These are phyloP conservation scores for Drosophila rufa DNA, from an alignment of 1,140 invertebrate species.

Conservation along the genomic window DNA sequence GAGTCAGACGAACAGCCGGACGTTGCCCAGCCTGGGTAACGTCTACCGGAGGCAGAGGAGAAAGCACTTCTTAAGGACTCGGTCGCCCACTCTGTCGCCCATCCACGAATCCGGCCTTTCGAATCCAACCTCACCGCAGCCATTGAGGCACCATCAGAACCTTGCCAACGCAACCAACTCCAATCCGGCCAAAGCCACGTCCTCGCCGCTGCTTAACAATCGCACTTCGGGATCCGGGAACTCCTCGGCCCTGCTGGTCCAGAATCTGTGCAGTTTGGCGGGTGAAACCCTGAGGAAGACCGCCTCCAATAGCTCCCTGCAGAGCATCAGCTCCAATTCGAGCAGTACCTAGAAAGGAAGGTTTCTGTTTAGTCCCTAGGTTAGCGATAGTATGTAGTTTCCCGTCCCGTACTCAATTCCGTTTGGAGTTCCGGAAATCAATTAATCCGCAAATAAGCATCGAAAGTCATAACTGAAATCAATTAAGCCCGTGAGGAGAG, in stretches of 20 bases:
- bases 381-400: slow-evolving; percentile 41
- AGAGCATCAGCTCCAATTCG: slow-evolving; percentile 78
- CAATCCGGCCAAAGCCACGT: slow-evolving; percentile 57
- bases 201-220: slow-evolving; percentile 46
- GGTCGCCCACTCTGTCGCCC: slow-evolving; percentile 88
- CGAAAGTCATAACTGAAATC: slow-evolving; percentile 56
- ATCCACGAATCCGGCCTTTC: slow-evolving; percentile 91
- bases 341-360: slow-evolving; percentile 67
- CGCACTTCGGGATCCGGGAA: slow-evolving; percentile 17
- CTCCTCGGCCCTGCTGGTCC: slow-evolving; percentile 55
- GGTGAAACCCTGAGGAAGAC: slow-evolving; percentile 63
- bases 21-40: slow-evolving; percentile 59
- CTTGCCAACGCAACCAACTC: slow-evolving; percentile 45
- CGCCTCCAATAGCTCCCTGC: slow-evolving; percentile 72
- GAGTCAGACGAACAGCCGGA: slow-evolving; percentile 41
- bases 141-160: slow-evolving; percentile 68
- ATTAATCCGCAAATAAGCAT: slow-evolving; percentile 34
- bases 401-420: neutral
- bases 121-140: slow-evolving; percentile 89
- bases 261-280: slow-evolving; percentile 67
- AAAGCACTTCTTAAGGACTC: slow-evolving; percentile 86
- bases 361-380: slow-evolving; percentile 65
- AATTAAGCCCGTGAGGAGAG: slow-evolving; percentile 14
- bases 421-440: slow-evolving; percentile 30
- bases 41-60: slow-evolving; percentile 83